A percentile compares a stretch with the other conserved stretches of the same genome.
Conservation (phyloP, 2,113 vertebrate genomes). For the Callocephalon fimbriatum region DNA sequence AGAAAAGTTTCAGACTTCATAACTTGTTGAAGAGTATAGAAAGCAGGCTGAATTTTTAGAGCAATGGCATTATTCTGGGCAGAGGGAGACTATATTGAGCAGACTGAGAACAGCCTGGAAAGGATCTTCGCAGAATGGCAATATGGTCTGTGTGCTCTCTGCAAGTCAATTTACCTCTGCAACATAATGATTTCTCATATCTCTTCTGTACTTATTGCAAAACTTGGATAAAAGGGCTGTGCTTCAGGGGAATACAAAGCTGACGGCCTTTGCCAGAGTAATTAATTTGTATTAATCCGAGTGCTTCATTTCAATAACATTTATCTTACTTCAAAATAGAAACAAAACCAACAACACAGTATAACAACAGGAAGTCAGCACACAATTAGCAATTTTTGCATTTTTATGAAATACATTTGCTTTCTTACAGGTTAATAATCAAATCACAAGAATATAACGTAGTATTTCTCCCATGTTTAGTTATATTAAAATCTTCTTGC, state of each 20-base stretch:
- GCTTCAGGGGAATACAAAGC: constrained; percentile 70
- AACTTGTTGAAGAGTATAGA: neutral
- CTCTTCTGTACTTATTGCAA: constrained; percentile 57
- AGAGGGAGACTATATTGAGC: neutral
- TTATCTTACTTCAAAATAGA: neutral
- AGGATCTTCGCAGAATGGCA: neutral
- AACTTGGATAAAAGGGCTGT: constrained; percentile 64
- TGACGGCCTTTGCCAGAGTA: constrained; percentile 75
- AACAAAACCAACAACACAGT: neutral
- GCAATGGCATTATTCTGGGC: neutral
- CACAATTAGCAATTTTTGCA: neutral
- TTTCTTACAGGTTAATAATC: neutral
- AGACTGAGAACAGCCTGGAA: neutral
- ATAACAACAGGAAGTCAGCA: neutral
- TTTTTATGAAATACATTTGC: neutral
- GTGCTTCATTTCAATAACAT: neutral
- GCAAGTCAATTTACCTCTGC: neutral
- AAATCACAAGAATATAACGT: neutral
- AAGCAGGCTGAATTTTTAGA: constrained; percentile 13
- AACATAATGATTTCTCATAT: neutral
- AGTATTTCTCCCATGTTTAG: neutral
- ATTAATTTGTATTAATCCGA: constrained; percentile 30
- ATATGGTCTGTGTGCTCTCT: neutral
- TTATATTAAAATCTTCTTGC: neutral
- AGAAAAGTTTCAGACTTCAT: neutral